A percentile compares a stretch with the other conserved stretches of the same genome.
These are phyloP conservation scores for Psammodynastes pulverulentus DNA, from an alignment of 2,113 vertebrate species.

Conservation along the genomic window DNA sequence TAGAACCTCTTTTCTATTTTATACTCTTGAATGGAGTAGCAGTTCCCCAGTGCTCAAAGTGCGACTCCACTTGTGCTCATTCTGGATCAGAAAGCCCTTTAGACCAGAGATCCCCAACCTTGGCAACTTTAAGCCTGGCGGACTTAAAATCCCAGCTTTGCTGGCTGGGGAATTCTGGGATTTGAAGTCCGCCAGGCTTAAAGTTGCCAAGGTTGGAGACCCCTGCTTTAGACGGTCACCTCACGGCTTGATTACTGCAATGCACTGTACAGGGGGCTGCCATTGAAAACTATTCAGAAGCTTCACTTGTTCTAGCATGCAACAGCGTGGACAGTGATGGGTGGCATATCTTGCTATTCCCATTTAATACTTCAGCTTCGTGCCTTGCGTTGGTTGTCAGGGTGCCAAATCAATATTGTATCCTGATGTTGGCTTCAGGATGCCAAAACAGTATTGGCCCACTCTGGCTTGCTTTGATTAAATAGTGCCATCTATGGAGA, in stretches of 20 bases:
- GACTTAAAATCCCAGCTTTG: no score
- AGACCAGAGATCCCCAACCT: no score
- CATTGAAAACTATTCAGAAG: background rate
- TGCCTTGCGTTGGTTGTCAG: background rate
- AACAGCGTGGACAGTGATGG: background rate
- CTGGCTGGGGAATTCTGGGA: no score
- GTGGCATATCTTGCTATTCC: no score
- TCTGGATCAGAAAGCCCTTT: background rate
- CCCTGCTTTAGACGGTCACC: background rate
- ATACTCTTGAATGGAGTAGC: background rate
- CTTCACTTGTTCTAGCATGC: background rate
- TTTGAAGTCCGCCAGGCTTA: no score
- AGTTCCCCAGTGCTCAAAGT: background rate
- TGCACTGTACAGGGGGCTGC: background rate
- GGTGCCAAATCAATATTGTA: background rate
- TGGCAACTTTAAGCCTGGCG: no score
- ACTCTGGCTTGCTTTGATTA: background rate
- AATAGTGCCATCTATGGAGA: background rate
- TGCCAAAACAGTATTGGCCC: background rate
- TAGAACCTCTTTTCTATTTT: background rate
- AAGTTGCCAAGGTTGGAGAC: no score
- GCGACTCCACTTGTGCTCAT: background rate
- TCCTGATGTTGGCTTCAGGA: background rate
- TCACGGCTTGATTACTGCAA: background rate
- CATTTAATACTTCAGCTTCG: background rate